These are phyloP conservation scores for Drosophila nannoptera DNA, from an alignment of 1,140 invertebrate genomes.

Conservation along the genomic window DNA sequence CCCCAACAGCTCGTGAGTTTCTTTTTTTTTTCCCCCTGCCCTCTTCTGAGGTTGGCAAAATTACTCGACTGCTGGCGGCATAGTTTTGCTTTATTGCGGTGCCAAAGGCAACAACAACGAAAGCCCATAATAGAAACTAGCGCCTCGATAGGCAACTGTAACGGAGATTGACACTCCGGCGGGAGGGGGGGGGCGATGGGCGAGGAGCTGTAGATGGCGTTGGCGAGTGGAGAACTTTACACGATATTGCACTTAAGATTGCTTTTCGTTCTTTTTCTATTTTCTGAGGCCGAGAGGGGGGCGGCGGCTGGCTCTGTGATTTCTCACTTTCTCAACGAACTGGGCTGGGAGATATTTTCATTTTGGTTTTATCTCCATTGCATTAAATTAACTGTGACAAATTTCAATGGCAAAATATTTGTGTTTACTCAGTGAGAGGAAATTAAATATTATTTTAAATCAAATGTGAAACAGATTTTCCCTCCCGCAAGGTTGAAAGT, in stretches of 20 bases:
- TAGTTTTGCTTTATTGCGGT: slow-evolving; percentile 30
- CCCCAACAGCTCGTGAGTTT: not conserved
- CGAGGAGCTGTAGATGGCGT: not conserved
- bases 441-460: not conserved
- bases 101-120: slow-evolving; percentile 14
- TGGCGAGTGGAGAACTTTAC: slow-evolving; percentile 21
- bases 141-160: slow-evolving; percentile 21
- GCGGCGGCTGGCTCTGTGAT: not conserved
- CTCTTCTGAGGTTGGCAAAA: not conserved
- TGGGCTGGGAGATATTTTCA: slow-evolving; percentile 2
- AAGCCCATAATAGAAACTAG: slow-evolving; percentile 12
- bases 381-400: slow-evolving; percentile 29
- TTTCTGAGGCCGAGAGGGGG: not conserved
- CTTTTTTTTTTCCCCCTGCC: not conserved
- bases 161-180: slow-evolving; percentile 18
- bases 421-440: slow-evolving; percentile 22
- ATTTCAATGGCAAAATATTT: slow-evolving; percentile 26
- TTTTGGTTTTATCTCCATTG: slow-evolving; percentile 7
- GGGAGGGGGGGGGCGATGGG: not conserved
- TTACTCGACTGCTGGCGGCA: slow-evolving; percentile 9
- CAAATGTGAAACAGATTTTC: not conserved
- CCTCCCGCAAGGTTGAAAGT: not conserved
- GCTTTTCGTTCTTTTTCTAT: not conserved
- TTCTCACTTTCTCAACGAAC: not conserved
- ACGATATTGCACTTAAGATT: slow-evolving; percentile 63